A percentile compares a stretch with the other conserved stretches of the same genome.
Evolutionary conservation across 2,888 invertebrate species (phyloP).

Genomic region (Hirudinaria manillensis): DNA sequence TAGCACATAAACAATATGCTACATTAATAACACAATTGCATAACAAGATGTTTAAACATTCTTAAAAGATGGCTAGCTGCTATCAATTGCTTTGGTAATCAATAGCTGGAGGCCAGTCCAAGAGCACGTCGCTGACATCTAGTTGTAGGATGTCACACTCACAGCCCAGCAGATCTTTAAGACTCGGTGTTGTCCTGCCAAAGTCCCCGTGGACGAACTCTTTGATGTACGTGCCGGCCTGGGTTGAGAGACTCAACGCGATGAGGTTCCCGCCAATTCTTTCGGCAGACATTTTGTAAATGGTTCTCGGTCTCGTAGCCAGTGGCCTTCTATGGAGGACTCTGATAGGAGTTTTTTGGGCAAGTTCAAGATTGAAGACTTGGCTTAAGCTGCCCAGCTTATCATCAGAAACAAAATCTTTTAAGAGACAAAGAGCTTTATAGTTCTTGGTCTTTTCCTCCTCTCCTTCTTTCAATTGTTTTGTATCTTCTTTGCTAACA

Average conservation of each 20-base stretch:
- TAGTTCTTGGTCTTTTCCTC: conserved; percentile 81
- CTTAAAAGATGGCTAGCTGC: too few relatives aligned
- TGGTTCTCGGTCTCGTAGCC: conserved; percentile 63
- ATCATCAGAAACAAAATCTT: conserved; percentile 27
- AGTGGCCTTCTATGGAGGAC: conserved; percentile 77
- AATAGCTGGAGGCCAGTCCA: conserved; percentile 37
- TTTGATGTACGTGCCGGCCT: conserved; percentile 86
- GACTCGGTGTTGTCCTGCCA: conserved; percentile 74
- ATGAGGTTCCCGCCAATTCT: conserved; percentile 55
- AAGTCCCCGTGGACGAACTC: conserved; percentile 96
- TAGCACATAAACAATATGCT: too few relatives aligned
- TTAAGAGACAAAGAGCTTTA: conserved; percentile 62
- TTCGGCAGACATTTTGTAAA: conserved; percentile 62
- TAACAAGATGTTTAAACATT: neutral
- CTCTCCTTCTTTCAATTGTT: conserved; percentile 73
- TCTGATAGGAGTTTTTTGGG: conserved; percentile 81
- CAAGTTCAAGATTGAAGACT: conserved; percentile 61
- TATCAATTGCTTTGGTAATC: neutral
- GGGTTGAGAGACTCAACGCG: conserved; percentile 67
- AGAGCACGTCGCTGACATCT: conserved; percentile 63
- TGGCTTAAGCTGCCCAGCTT: conserved; percentile 42
- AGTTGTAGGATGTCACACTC: conserved; percentile 80
- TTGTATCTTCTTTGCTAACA: conserved; percentile 64
- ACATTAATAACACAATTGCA: too few relatives aligned
- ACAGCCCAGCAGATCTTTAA: conserved; percentile 65